Evolutionary conservation across 2,113 vertebrate genomes (phyloP).

Genomic region (Mobula birostris): DNA sequence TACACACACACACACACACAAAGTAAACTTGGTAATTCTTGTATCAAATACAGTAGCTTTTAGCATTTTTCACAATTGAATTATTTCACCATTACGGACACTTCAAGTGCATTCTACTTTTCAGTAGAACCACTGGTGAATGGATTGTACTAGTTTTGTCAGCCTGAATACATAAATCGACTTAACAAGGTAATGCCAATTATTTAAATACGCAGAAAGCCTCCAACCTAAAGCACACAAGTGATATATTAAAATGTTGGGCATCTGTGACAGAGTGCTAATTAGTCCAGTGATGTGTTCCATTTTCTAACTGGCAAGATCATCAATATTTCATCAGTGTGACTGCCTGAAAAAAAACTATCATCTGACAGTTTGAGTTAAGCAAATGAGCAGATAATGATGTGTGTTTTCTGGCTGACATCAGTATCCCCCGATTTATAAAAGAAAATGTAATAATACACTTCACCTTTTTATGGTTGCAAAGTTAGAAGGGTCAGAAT

Average conservation of each 20-base stretch:
- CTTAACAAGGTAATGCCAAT: slow-evolving; percentile 41
- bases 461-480: slow-evolving; percentile 38
- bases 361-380: slow-evolving; percentile 50
- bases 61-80: neutral
- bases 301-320: slow-evolving; percentile 59
- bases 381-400: slow-evolving; percentile 54
- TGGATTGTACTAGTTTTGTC: neutral
- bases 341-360: slow-evolving; percentile 59
- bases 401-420: slow-evolving; percentile 54
- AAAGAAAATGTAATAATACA: slow-evolving; percentile 56
- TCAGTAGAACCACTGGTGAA: neutral
- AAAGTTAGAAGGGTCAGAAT: slow-evolving; percentile 7
- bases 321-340: slow-evolving; percentile 64
- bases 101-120: neutral
- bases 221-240: slow-evolving; percentile 44
- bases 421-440: slow-evolving; percentile 56
- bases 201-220: slow-evolving; percentile 45
- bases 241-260: slow-evolving; percentile 54
- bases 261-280: slow-evolving; percentile 58
- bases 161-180: neutral
- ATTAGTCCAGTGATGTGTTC: slow-evolving; percentile 59
- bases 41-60: neutral
- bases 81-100: neutral
- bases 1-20: neutral
- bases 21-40: neutral